Evolutionary conservation across 2,113 vertebrate genomes (phyloP), one percentile per base, ranked within the genome.

Genomic region (Thymallus thymallus): DNA sequence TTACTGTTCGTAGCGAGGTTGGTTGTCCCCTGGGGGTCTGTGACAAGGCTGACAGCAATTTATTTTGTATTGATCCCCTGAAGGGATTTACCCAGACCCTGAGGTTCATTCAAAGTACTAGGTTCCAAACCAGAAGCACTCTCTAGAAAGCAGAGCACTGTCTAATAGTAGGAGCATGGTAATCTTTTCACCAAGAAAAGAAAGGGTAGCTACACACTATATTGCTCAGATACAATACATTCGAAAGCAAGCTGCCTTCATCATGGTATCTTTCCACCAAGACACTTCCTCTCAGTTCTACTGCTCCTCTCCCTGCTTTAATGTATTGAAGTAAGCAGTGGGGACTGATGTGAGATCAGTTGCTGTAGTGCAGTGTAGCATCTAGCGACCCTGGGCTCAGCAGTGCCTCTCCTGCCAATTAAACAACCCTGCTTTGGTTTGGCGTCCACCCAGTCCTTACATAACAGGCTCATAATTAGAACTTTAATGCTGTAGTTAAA

Each of bases 401-500:
- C 29, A 16, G 18, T 58, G 24, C 4, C 29, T 26, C 20, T 72
- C 30, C 41, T 32, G 23, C 45, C 32, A 32, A 69, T 66, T 60
- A 41, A 58, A 26, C 56, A 6, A 24, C 56, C 16, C 16, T 4
- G 16, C 13, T 18, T 51, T 51, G 12, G 3, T 18, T 46, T 30
- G 41, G 26, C 48, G 20, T n/a, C 48, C 26, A 46, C 26, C 78
- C 10, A 9, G 55, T 58, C 60, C 70, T 82, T 82, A 70, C 68
- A 60, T 83, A 82, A 80, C 80, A 79, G 56, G 69, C 77, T 65
- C 77, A 70, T 84, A 80, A 86, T 86, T 87, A 76, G 71, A n/a
- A 29, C 75, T 74, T 76, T 73, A 78, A 45, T 67, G 71, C 69
- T 75, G 75, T 41, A 58, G 26, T 22, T 60, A 69, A 65, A 14